Conservation (phyloP, 2,888 invertebrate genomes). For the Diachrysia chrysitis region DNA sequence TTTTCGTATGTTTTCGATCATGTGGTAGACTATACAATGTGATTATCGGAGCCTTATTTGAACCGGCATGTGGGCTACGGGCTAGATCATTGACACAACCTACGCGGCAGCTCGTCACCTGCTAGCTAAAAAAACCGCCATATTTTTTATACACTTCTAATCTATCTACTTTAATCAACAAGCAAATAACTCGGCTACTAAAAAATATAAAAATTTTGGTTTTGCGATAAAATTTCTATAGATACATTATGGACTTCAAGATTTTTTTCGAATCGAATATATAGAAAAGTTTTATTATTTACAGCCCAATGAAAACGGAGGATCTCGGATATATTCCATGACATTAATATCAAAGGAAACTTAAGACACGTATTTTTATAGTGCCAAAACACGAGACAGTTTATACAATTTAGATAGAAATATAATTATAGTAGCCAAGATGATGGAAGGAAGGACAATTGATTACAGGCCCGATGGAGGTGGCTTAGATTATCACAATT, state of each 20-base stretch:
- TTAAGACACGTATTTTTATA: conserved; percentile 84
- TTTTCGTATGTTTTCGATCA: neutral
- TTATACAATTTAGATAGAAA: conserved; percentile 85
- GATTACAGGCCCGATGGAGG: conserved; percentile 89
- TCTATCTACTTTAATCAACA: conserved; percentile 74
- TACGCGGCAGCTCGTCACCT: conserved; percentile 87
- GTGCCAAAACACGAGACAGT: conserved; percentile 80
- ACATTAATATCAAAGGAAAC: conserved; percentile 74
- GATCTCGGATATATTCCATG: conserved; percentile 88
- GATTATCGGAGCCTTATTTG: conserved; percentile 87
- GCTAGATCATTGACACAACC: conserved; percentile 89
- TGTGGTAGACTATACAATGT: conserved; percentile 62
- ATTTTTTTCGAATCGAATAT: conserved; percentile 20
- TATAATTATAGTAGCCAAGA: conserved; percentile 75
- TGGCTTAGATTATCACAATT: conserved; percentile 91
- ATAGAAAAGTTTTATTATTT: conserved; percentile 64
- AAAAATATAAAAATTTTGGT: neutral
- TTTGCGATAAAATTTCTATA: neutral
- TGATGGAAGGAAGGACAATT: conserved; percentile 89
- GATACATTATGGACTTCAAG: conserved; percentile 68
- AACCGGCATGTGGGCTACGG: conserved; percentile 87
- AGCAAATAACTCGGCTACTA: conserved; percentile 48
- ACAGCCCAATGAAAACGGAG: conserved; percentile 82
- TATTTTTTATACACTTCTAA: conserved; percentile 77
- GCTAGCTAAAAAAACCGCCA: conserved; percentile 77